A percentile compares a stretch with the other conserved stretches of the same genome.
Evolutionary conservation across 2,888 invertebrate genomes (phyloP).

Genomic region (Tachina lurida): DNA sequence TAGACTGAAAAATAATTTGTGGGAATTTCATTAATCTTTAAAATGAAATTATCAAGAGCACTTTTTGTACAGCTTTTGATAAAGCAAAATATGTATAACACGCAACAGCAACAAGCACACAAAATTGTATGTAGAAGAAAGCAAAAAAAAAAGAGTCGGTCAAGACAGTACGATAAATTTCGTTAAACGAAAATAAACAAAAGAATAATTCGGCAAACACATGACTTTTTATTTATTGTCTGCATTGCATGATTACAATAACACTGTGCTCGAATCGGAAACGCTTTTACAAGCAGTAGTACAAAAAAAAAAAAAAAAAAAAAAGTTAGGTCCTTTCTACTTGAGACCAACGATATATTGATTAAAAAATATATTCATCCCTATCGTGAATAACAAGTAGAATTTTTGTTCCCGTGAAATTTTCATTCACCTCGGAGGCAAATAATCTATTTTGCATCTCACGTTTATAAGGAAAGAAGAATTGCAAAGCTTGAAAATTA

Average conservation of each 20-base stretch:
- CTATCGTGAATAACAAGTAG: too few species aligned
- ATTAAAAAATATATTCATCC: too few species aligned
- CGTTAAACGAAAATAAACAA: slow-evolving; percentile 64
- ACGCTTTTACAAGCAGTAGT: too few species aligned
- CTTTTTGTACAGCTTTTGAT: slow-evolving; percentile 51
- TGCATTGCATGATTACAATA: slow-evolving; percentile 22
- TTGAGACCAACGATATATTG: too few species aligned
- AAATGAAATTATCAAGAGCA: slow-evolving; percentile 59
- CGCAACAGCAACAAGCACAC: slow-evolving; percentile 43
- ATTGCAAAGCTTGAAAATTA: too few species aligned
- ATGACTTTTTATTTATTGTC: slow-evolving; percentile 58
- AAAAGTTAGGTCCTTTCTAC: too few species aligned
- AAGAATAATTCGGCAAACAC: slow-evolving; percentile 61
- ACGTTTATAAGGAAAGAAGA: too few species aligned
- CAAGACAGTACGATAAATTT: slow-evolving; percentile 58
- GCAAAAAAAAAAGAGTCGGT: slow-evolving; percentile 18
- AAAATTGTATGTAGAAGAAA: slow-evolving; percentile 39
- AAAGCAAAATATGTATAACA: slow-evolving; percentile 35
- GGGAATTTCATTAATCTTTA: slow-evolving; percentile 63
- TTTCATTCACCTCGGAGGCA: too few species aligned
- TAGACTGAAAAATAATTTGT: slow-evolving; percentile 68
- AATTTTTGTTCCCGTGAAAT: too few species aligned
- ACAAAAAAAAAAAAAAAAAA: too few species aligned
- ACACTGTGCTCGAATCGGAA: neutral
- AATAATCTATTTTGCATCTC: too few species aligned